phyloP scores from a whole-genome alignment of 2,113 vertebrate genomes.

The Misgurnus anguillicaudatus region DNA sequence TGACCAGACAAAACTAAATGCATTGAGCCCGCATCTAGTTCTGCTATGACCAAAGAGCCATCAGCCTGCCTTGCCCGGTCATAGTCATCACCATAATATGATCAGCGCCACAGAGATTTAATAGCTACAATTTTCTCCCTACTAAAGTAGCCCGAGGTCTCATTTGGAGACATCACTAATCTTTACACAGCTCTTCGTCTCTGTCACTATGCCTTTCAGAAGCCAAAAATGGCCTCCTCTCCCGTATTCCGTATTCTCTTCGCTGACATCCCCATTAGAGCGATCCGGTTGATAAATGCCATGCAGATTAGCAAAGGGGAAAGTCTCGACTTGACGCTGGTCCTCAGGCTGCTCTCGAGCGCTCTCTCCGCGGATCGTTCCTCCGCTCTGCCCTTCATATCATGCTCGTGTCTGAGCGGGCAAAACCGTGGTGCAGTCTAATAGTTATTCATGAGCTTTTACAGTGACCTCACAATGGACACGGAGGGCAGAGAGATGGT shows the following conservation, averaged over 20 bases:
- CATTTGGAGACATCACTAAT: slow-evolving; percentile 71
- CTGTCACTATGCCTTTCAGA: slow-evolving; percentile 63
- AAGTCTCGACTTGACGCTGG: slow-evolving; percentile 63
- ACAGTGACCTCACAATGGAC: slow-evolving; percentile 63
- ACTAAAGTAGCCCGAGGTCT: slow-evolving; percentile 65
- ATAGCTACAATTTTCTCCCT: slow-evolving; percentile 62
- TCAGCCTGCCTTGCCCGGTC: slow-evolving; percentile 47
- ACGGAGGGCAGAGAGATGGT: slow-evolving; percentile 7
- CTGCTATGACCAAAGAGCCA: slow-evolving; percentile 50
- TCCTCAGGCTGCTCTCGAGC: slow-evolving; percentile 63
- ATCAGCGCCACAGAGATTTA: slow-evolving; percentile 69
- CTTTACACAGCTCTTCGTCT: slow-evolving; percentile 69
- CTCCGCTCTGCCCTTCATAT: slow-evolving; percentile 2
- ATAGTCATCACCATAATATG: slow-evolving; percentile 61
- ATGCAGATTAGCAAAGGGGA: slow-evolving; percentile 70
- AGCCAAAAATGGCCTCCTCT: slow-evolving; percentile 56
- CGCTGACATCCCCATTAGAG: slow-evolving; percentile 73
- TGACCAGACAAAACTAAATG: background rate
- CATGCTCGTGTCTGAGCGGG: background rate
- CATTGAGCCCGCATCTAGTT: slow-evolving; percentile 40
- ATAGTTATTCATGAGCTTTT: slow-evolving; percentile 68
- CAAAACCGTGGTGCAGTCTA: slow-evolving; percentile 36
- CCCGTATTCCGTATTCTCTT: slow-evolving; percentile 12
- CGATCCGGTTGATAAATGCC: slow-evolving; percentile 74
- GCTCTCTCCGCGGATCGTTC: slow-evolving; percentile 50